Base-by-base conservation (phyloP, 1,140 invertebrate species). In the Dendrolimus kikuchii region DNA sequence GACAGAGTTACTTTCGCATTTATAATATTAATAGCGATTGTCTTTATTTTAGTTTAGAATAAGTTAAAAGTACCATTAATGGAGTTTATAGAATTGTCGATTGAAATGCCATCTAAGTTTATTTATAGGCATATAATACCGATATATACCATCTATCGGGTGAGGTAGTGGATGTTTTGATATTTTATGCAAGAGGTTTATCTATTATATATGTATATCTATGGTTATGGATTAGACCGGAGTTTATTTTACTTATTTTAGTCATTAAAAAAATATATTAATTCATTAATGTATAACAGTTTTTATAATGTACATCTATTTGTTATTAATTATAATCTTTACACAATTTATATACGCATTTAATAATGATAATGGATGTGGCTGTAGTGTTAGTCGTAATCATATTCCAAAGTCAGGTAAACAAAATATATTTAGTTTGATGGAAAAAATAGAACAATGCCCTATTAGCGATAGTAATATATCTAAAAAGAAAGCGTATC, bases 281-380 rank as follows among this genome's bases (percentile, higher is more conserved):
- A 51, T 8, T 8, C 5, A 51, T 36, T 51, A 7, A 51, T 43
- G 38, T n/a, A 40, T 9, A 49, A 40, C 48, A 40, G 10, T 7
- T 49, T 5, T 49, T 49, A 38, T 36, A 40, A 6, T 49, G 23
- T 40, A 50, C 23, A 57, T 57, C 49, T 48, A 44, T 39, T 51
- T 57, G 40, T 53, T 56, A 51, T 7, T 59, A 40, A 36, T 55
- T 51, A 59, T 66, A 39, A 46, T 40, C 64, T 55, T 68, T 43
- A 47, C 71, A 51, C 62, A 64, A 59, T 54, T 71, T 54, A 53
- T 49, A 46, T 42, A 58, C 57, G 64, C 69, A 36, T 52, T 62
- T 48, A 72, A 71, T 60, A 57, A 67, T 64, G 62, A 76, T 55
- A 66, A 45, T 62, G 55, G 52, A 9, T 85, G 81, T 68, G 78